phyloP scores from a whole-genome alignment of 2,113 vertebrate genomes.

The Poeciliopsis turrubarensis region DNA sequence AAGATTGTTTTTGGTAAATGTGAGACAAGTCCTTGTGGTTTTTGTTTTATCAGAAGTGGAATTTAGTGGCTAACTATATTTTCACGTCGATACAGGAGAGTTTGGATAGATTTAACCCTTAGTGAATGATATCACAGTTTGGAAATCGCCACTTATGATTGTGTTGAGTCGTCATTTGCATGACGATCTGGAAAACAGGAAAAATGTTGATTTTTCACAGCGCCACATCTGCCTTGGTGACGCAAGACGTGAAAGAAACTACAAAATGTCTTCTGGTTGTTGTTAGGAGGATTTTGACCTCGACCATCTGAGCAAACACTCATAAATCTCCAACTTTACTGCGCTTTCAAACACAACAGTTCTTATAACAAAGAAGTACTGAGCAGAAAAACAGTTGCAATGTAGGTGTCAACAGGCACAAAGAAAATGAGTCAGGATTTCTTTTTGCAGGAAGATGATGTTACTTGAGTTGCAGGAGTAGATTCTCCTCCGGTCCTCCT shows the following conservation, averaged over 20 bases:
- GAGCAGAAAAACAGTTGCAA: constrained; percentile 9
- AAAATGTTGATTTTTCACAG: too few relatives aligned
- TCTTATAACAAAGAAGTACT: constrained; percentile 12
- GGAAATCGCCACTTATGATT: too few relatives aligned
- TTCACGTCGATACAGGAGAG: too few relatives aligned
- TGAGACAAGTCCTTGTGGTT: background rate
- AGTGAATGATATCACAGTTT: too few relatives aligned
- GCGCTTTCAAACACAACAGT: background rate
- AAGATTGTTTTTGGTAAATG: background rate
- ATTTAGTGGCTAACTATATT: too few relatives aligned
- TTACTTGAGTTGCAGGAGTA: constrained; percentile 23
- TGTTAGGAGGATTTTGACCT: constrained; percentile 20
- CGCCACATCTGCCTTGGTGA: constrained; percentile 1
- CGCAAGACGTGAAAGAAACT: background rate
- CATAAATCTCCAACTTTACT: constrained; percentile 28
- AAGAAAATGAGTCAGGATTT: constrained; percentile 6
- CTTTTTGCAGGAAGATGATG: constrained; percentile 19
- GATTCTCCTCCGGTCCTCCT: background rate
- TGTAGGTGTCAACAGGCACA: constrained; percentile 8
- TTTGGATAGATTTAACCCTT: too few relatives aligned
- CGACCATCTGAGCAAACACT: constrained; percentile 27
- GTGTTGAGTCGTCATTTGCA: too few relatives aligned
- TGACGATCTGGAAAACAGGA: too few relatives aligned
- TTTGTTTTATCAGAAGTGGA: too few relatives aligned
- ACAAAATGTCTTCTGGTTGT: constrained; percentile 2